Base-by-base conservation (phyloP, 1,140 invertebrate species). In the Heterodera carotae region DNA sequence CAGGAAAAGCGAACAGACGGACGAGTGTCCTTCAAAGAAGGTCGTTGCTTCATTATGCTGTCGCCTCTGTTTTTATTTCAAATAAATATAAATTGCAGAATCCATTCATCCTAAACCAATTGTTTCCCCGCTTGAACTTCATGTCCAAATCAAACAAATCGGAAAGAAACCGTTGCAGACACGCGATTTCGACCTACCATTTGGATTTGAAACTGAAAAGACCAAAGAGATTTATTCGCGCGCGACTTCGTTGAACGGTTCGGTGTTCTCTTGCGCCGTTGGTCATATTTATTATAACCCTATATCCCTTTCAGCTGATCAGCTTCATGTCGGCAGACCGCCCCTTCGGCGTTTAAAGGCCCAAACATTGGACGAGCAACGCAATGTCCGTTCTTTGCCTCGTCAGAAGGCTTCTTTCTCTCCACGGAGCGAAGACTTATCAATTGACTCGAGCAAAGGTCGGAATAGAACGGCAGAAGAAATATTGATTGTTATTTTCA, bases 91-190 rank as follows among this genome's bases (percentile, higher is more conserved):
- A 53, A 18, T 53, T 53, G 10, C 18, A 53, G 48, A 22, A 7
- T 39, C 12, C 6, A 12, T 12, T 39, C 48, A 3, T 53, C 25
- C n/a, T 34, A 27, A 62, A 25, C 10, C 39, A 33, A 3, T 33
- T 62, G 5, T 15, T 53, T 31, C 7, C 27, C 71, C 53, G 22
- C 39, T 74, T 10, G 71, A 74, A 74, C 33, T 74, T 25, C 71
- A 74, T 62, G 71, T 74, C 25, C 71, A n/a, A 27, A 74, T 74
- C n/a, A 74, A 56, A 39, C 39, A 74, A 33, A 10, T 74, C 56
- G 10, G 3, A 33, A 22, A 62, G 48, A 74, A 60, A 34, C 64
- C n/a, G 48, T 29, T 31, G 27, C 56, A 33, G 60, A 53, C 27
- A 12, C 25, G 6, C 62, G 48, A 53, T 0, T 53, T 53, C 18